Evolutionary conservation across 1,140 invertebrate genomes (phyloP).

Genomic region (Drosophila melanica): DNA sequence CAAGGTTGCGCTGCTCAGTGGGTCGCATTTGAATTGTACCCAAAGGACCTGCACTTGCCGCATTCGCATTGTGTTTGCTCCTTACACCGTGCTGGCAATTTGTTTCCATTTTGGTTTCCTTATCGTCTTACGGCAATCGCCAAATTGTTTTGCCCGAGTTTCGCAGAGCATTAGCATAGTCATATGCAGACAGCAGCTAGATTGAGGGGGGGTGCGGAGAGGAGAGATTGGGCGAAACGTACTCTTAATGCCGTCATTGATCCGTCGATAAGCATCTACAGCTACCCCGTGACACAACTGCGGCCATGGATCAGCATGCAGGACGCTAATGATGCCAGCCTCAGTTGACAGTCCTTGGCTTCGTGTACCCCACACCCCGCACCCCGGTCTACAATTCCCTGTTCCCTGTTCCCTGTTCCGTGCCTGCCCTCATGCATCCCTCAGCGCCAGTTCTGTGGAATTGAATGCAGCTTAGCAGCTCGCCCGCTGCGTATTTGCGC

Average conservation of each 20-base stretch:
- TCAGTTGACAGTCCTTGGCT: slow-evolving; percentile 2
- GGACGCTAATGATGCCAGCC: slow-evolving; percentile 64
- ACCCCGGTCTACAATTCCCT: slow-evolving; percentile 1
- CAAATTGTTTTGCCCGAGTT: slow-evolving; percentile 70
- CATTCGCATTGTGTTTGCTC: slow-evolving; percentile 56
- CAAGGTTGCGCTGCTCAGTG: slow-evolving; percentile 36
- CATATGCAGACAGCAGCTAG: slow-evolving; percentile 3
- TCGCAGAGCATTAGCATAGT: slow-evolving; percentile 64
- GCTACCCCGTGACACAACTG: slow-evolving; percentile 53
- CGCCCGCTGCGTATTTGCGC: slow-evolving; percentile 80
- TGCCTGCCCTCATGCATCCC: slow-evolving; percentile 40
- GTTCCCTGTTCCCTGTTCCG: not conserved
- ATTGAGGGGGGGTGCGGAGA: not conserved
- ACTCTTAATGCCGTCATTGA: slow-evolving; percentile 71
- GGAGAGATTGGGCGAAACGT: slow-evolving; percentile 1
- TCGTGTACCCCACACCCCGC: no score
- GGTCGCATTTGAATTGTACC: slow-evolving; percentile 59
- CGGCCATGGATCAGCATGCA: slow-evolving; percentile 21
- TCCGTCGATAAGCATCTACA: slow-evolving; percentile 69
- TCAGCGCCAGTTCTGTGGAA: slow-evolving; percentile 51
- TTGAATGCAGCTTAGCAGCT: slow-evolving; percentile 75
- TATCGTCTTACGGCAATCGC: slow-evolving; percentile 70
- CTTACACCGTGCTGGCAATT: slow-evolving; percentile 69
- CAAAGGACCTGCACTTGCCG: slow-evolving; percentile 74
- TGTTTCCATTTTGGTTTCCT: slow-evolving; percentile 82